Evolutionary conservation across 2,113 vertebrate genomes (phyloP), one percentile per base, ranked within the genome.

Genomic region (Parus major): DNA sequence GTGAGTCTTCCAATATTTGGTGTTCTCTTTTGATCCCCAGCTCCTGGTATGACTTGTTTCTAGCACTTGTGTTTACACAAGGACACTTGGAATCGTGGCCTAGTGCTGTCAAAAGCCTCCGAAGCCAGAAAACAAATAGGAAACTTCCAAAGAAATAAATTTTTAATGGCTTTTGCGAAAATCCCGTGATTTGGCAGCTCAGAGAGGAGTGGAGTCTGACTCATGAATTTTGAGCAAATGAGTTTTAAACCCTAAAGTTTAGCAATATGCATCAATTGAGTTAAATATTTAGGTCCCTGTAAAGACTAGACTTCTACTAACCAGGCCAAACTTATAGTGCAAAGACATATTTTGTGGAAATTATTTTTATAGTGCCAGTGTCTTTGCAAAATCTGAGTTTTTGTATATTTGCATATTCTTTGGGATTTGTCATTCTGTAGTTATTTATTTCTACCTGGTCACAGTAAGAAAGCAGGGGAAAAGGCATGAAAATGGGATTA

Each of bases 1-100:
- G 82, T 79, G 93, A 96, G 83, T 96, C 94, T 92, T 75, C 79
- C 86, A 96, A 76, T 94, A 94, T 96, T 94, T 96, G 88, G 94
- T 90, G 88, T 52, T 95, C 83, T 97, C 64, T 94, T 97, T 95
- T 94, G 93, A 94, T 96, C 82, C 93, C 44, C 76, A 36, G 75
- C 88, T 93, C 81, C 90, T 71, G 92, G 90, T 93, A 94, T 86
- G 68, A 96, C 88, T 95, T 78, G 85, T 96, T 96, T 97, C 88
- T 73, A 81, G 88, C 92, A 52, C 76, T 95, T 71, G 49, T 15
- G 15, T 88, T 92, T 90, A 86, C 52, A 88, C 56, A 78, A 56
- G 64, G 66, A 94, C 69, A 63, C 93, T 93, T 88, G 72, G 76
- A 96, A 95, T 95, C 56, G 69, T 73, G 88, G 93, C 71, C 93